Percentiles rank a stretch among this genome's conserved stretches.
Conservation (phyloP, 2,888 invertebrate species). For the Cybosia mesomella region DNA sequence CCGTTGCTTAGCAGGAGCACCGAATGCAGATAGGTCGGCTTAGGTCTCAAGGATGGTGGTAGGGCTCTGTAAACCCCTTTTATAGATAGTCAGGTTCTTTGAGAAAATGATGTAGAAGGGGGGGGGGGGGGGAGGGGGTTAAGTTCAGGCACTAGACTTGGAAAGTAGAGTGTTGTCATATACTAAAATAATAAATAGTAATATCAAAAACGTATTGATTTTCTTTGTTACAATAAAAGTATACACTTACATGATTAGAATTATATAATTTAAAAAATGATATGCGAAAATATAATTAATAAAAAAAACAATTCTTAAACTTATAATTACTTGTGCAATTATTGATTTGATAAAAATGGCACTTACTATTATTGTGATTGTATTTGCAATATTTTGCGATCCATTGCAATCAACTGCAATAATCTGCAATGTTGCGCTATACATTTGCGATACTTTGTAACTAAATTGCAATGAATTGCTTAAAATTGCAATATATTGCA, state of each 20-base stretch:
- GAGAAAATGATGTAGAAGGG: no score
- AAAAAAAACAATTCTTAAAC: background rate
- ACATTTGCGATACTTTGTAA: background rate
- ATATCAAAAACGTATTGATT: background rate
- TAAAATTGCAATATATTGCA: background rate
- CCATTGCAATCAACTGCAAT: background rate
- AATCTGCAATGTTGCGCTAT: background rate
- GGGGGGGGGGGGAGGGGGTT: no score
- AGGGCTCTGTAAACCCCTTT: no score
- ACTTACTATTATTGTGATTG: background rate
- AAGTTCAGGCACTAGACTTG: no score
- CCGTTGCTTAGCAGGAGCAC: no score
- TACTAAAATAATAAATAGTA: background rate
- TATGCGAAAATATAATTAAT: background rate
- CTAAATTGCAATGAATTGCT: constrained; percentile 7
- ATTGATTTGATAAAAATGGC: background rate
- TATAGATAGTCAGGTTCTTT: no score
- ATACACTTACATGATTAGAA: background rate
- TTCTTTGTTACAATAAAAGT: background rate
- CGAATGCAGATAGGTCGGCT: no score
- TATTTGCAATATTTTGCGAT: constrained; percentile 3
- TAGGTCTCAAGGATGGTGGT: no score
- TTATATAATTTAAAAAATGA: background rate
- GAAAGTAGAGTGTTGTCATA: background rate
- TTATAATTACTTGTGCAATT: background rate